phyloP scores from a whole-genome alignment of 1,140 invertebrate species.

The Magallana gigas region DNA sequence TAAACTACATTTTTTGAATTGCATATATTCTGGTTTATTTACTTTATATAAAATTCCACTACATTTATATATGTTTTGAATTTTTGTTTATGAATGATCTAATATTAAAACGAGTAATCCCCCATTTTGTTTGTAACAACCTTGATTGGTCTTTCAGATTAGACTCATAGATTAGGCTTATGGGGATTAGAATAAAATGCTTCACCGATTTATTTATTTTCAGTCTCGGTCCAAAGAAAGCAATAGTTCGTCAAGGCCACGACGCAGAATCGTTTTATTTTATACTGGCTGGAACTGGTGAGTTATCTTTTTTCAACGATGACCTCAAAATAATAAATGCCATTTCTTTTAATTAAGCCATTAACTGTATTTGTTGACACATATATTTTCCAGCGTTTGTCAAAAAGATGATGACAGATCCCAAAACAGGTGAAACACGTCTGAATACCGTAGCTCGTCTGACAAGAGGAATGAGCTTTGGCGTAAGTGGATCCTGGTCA shows the following conservation, averaged over 20 bases:
- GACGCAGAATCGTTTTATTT: constrained; percentile 76
- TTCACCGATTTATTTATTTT: constrained; percentile 37
- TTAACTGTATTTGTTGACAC: background rate
- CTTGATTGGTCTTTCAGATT: background rate
- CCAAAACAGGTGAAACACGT: constrained; percentile 65
- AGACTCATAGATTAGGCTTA: background rate
- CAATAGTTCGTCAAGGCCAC: constrained; percentile 72
- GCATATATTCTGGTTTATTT: no score
- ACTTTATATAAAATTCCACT: no score
- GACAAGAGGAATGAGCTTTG: constrained; percentile 74
- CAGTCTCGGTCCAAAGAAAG: constrained; percentile 71
- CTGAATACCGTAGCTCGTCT: constrained; percentile 65
- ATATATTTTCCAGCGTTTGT: constrained; percentile 63
- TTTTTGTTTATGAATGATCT: no score
- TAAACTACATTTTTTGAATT: no score
- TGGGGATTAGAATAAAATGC: background rate
- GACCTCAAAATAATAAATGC: no score
- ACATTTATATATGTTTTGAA: no score
- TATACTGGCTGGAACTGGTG: constrained; percentile 73
- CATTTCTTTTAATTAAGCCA: background rate
- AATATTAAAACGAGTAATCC: no score
- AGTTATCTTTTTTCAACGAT: background rate
- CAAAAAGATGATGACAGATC: constrained; percentile 68
- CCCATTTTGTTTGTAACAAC: background rate
- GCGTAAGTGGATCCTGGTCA: constrained; percentile 62